Percentiles rank a stretch among this genome's conserved stretches.
Conservation (phyloP, 2,888 invertebrate species). For the Corbicula japonica region DNA sequence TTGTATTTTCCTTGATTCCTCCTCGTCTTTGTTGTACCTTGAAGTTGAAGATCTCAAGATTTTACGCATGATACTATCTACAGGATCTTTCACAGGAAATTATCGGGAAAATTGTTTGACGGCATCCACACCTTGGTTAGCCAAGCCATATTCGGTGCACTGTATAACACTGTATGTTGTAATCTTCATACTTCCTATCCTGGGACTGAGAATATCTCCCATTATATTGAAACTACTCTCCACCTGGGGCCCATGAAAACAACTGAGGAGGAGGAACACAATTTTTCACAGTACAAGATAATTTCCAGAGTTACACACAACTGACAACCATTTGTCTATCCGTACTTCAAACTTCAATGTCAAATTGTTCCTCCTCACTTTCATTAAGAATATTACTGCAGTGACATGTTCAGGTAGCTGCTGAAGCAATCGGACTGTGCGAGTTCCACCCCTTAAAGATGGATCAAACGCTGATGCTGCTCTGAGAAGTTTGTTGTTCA, state of each 20-base stretch:
- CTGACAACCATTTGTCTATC: constrained; percentile 38
- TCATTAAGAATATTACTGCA: too few relatives aligned
- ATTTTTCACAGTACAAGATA: constrained; percentile 38
- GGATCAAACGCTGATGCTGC: constrained; percentile 58
- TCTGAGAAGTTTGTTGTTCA: constrained; percentile 44
- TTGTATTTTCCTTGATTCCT: not conserved
- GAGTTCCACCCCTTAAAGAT: constrained; percentile 34
- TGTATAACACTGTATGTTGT: constrained; percentile 47
- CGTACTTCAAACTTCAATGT: not conserved
- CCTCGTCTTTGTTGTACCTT: constrained; percentile 2
- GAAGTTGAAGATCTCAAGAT: not conserved
- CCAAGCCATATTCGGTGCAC: constrained; percentile 52
- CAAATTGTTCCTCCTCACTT: too few relatives aligned
- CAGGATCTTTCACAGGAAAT: not conserved
- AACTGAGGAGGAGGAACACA: constrained; percentile 33
- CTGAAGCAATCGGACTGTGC: constrained; percentile 24
- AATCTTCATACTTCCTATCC: constrained; percentile 37
- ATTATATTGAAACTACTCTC: constrained; percentile 65
- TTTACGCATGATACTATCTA: constrained; percentile 3
- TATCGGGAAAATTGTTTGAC: not conserved
- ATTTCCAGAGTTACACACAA: constrained; percentile 3
- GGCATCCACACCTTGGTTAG: constrained; percentile 6
- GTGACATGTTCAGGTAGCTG: constrained; percentile 41
- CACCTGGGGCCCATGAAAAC: constrained; percentile 67
- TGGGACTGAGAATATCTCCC: constrained; percentile 53